Conservation (phyloP, 2,888 invertebrate species). For the Sceliomorpha sp. region DNA sequence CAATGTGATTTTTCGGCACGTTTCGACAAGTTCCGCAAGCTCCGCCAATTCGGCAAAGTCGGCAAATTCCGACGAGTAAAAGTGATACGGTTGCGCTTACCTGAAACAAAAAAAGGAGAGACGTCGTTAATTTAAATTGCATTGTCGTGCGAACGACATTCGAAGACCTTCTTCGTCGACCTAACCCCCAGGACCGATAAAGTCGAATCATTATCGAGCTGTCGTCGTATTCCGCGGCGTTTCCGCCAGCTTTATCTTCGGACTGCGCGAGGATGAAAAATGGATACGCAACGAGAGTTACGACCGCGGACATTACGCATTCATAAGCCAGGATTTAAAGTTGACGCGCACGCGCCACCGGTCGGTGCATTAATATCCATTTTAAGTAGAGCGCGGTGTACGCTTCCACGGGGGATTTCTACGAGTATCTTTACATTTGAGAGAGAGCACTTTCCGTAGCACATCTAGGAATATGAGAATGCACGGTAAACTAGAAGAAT, state of each 20-base stretch:
- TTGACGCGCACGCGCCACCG: constrained; percentile 60
- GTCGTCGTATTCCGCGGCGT: background rate
- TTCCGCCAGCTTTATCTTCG: constrained; percentile 1
- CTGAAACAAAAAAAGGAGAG: background rate
- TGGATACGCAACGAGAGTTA: constrained; percentile 49
- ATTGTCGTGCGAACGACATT: too few relatives aligned
- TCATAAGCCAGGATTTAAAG: constrained; percentile 73
- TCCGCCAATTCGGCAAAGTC: too few relatives aligned
- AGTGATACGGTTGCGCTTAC: too few relatives aligned
- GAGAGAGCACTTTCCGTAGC: constrained; percentile 39
- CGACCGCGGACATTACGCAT: constrained; percentile 66
- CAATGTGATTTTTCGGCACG: too few relatives aligned
- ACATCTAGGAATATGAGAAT: constrained; percentile 47
- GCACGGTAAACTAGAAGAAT: constrained; percentile 44
- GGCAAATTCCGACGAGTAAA: too few relatives aligned
- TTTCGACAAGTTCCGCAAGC: too few relatives aligned
- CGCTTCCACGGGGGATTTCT: constrained; percentile 46
- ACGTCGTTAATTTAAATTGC: too few relatives aligned
- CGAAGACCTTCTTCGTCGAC: too few relatives aligned
- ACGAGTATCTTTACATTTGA: constrained; percentile 47
- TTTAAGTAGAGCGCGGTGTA: constrained; percentile 61
- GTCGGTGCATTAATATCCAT: constrained; percentile 70
- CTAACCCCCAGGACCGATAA: background rate
- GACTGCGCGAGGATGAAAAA: constrained; percentile 27
- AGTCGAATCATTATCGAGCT: background rate